Evolutionary conservation across 2,888 invertebrate genomes (phyloP).

Genomic region (Choreutis nemorana): DNA sequence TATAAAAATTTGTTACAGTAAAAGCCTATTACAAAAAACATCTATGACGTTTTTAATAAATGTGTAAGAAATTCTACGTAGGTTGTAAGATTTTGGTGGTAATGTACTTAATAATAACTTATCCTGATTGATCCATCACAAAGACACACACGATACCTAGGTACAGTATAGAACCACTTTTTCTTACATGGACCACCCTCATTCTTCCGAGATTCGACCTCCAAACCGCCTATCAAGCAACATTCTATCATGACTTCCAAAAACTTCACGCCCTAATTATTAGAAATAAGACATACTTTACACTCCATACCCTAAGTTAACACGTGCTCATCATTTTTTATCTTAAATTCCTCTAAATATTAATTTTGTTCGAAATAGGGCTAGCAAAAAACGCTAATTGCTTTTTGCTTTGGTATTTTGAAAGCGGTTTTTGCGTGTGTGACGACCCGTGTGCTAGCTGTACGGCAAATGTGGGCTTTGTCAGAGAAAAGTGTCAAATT

Average conservation of each 20-base stretch:
- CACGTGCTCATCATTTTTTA: conserved; percentile 51
- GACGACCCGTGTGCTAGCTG: conserved; percentile 32
- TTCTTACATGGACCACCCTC: conserved; percentile 39
- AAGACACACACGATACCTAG: no score
- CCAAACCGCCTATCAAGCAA: conserved; percentile 14
- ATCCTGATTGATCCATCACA: no score
- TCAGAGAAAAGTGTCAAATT: conserved; percentile 65
- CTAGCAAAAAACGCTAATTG: conserved; percentile 54
- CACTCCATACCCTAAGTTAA: conserved; percentile 46
- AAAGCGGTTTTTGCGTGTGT: conserved; percentile 52
- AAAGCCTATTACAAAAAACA: no score
- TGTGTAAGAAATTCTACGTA: no score
- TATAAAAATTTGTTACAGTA: no score
- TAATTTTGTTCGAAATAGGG: conserved; percentile 45
- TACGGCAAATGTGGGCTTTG: conserved; percentile 61
- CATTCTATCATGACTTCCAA: conserved; percentile 24
- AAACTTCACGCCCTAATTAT: conserved; percentile 59
- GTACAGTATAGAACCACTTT: no score
- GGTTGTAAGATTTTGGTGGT: no score
- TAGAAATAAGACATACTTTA: conserved; percentile 60
- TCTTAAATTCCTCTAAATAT: conserved; percentile 49
- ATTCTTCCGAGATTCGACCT: conserved; percentile 15
- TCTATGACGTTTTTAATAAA: no score
- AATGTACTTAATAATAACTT: no score
- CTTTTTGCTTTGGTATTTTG: conserved; percentile 42